phyloP scores from a whole-genome alignment of 2,113 vertebrate species.

The Peromyscus polionotus region DNA sequence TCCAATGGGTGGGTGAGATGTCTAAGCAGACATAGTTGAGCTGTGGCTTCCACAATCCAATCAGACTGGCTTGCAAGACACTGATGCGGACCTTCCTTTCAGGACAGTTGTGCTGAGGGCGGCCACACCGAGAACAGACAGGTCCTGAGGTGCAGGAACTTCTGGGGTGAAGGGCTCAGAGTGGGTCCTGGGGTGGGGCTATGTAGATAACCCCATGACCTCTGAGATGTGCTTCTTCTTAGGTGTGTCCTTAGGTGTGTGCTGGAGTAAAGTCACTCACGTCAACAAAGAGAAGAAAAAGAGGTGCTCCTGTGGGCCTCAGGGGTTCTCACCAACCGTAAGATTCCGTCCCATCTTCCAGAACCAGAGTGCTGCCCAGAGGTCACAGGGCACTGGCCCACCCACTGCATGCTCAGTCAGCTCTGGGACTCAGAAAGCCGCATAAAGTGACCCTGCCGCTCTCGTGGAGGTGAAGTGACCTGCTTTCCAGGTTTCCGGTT shows the following conservation, averaged over 20 bases:
- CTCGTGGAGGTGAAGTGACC: neutral
- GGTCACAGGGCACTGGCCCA: neutral
- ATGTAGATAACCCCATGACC: neutral
- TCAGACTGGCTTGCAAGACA: neutral
- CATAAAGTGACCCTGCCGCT: neutral
- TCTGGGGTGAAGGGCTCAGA: neutral
- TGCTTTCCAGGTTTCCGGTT: neutral
- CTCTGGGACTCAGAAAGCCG: neutral
- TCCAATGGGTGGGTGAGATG: no score
- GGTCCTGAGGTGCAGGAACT: neutral
- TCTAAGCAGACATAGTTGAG: neutral
- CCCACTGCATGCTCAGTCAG: neutral
- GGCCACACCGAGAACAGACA: neutral
- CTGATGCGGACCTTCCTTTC: neutral
- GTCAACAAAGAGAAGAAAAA: constrained; percentile 16
- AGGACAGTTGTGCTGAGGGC: no score
- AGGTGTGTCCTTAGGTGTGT: neutral
- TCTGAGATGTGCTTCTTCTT: neutral
- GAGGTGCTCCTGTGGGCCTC: neutral
- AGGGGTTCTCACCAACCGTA: neutral
- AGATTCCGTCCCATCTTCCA: neutral
- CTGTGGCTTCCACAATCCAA: neutral
- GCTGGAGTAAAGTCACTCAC: neutral
- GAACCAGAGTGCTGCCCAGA: neutral
- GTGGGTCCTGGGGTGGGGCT: neutral